Conservation (phyloP, 2,888 invertebrate genomes). For the Tanaodytes sp. region DNA sequence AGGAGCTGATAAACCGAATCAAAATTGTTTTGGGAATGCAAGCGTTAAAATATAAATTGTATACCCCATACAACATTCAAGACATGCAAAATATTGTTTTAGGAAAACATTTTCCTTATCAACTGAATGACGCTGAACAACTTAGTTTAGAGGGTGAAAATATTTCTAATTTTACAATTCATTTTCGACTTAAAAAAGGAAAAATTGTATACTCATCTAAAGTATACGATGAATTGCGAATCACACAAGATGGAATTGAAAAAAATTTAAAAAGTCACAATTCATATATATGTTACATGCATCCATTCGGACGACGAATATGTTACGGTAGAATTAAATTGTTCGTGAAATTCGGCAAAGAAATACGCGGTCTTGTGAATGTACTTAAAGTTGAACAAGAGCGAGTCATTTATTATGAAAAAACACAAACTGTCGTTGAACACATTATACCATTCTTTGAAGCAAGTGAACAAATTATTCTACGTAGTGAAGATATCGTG, state of each 20-base stretch:
- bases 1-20: not conserved
- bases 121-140: not conserved
- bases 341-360: too few relatives aligned
- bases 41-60: not conserved
- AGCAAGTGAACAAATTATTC: too few relatives aligned
- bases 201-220: not conserved
- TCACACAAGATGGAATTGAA: not conserved
- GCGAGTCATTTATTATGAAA: too few relatives aligned
- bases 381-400: too few relatives aligned
- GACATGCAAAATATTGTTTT: too few relatives aligned
- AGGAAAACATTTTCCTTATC: not conserved
- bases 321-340: too few relatives aligned
- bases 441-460: too few relatives aligned
- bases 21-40: not conserved
- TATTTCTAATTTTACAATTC: not conserved
- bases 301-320: not conserved
- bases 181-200: not conserved
- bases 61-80: too few relatives aligned
- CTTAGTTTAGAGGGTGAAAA: not conserved
- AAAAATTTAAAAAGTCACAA: constrained; percentile 2
- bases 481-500: too few relatives aligned
- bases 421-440: too few relatives aligned
- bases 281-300: not conserved
- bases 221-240: not conserved
- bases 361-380: too few relatives aligned